Conservation (phyloP, 2,888 invertebrate genomes). For the Callosobruchus maculatus region DNA sequence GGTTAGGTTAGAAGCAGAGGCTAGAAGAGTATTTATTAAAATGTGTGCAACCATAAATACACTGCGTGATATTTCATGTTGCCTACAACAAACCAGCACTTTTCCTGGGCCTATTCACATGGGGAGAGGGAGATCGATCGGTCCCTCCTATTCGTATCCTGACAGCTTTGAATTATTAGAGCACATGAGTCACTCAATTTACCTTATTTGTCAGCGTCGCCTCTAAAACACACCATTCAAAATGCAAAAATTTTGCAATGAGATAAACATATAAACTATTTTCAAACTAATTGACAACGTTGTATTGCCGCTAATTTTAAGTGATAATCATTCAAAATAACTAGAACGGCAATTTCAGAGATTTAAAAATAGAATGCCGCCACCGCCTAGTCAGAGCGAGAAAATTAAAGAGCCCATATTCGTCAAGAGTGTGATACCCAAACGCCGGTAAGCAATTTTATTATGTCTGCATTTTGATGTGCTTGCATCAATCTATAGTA, state of each 20-base stretch:
- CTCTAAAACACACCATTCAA: not conserved
- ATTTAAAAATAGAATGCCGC: constrained; percentile 8
- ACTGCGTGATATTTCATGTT: not conserved
- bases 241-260: not conserved
- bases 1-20: not conserved
- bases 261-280: not conserved
- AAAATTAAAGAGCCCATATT: constrained; percentile 18
- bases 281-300: not conserved
- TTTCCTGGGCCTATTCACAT: not conserved
- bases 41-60: not conserved
- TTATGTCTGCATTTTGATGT: not conserved
- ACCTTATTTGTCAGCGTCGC: not conserved
- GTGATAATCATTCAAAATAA: not conserved
- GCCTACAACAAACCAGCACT: not conserved
- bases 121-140: not conserved
- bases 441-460: constrained; percentile 22
- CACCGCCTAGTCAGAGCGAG: constrained; percentile 18
- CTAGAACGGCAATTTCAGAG: not conserved
- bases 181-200: not conserved
- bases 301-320: not conserved
- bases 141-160: not conserved
- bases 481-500: not conserved
- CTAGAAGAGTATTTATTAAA: not conserved
- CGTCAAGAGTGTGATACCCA: constrained; percentile 32
- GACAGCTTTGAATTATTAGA: not conserved